Percentiles rank a stretch among this genome's conserved stretches.
These are phyloP conservation scores for Poecilobothrus nobilitatus DNA, from an alignment of 2,888 invertebrate genomes.

Conservation along the genomic window DNA sequence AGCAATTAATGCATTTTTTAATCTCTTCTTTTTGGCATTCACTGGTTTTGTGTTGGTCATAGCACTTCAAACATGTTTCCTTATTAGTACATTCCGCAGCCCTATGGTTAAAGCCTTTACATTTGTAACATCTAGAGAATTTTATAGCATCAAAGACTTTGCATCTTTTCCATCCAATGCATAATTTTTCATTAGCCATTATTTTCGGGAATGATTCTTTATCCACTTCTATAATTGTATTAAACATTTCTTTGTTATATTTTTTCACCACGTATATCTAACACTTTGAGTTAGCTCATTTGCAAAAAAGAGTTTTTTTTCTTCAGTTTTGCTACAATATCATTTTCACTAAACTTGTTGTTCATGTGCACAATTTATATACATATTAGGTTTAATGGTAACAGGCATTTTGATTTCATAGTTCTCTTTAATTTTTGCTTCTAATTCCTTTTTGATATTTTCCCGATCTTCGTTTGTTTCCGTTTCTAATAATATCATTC, in stretches of 20 bases:
- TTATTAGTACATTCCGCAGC: too few species aligned
- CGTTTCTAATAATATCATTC: neutral
- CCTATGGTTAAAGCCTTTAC: too few species aligned
- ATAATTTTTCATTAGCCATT: too few species aligned
- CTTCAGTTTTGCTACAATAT: neutral
- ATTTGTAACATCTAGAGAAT: too few species aligned
- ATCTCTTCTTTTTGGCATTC: too few species aligned
- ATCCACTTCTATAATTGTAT: slow-evolving; percentile 11
- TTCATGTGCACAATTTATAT: neutral
- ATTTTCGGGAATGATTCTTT: neutral
- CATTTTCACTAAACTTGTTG: slow-evolving; percentile 5
- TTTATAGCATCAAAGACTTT: too few species aligned
- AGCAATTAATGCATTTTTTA: too few species aligned
- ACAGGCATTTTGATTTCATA: slow-evolving; percentile 13
- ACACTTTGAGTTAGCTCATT: slow-evolving; percentile 5
- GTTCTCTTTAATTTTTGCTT: neutral
- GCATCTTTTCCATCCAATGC: too few species aligned
- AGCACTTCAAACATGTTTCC: too few species aligned
- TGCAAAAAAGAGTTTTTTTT: neutral
- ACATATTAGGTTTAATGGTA: slow-evolving; percentile 7
- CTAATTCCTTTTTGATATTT: slow-evolving; percentile 12
- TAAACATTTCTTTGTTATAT: neutral
- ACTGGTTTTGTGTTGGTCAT: too few species aligned
- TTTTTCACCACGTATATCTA: slow-evolving; percentile 1
- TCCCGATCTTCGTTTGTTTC: neutral